Conservation (phyloP, 2,113 vertebrate species). For the Crotophaga sulcirostris region DNA sequence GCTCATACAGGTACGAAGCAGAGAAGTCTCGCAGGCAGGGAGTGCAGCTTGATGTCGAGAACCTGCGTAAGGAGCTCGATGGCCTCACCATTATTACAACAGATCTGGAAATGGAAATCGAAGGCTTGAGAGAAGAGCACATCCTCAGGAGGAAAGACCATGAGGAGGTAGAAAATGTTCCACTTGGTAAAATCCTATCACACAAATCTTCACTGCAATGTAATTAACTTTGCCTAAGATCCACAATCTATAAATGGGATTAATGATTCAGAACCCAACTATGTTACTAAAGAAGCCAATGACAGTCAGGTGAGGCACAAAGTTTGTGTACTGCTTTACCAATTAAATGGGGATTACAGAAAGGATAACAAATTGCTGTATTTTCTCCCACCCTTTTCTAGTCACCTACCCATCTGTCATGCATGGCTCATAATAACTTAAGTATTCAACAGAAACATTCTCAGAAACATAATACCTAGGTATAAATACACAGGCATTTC, state of each 20-base stretch:
- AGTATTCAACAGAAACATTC: not conserved
- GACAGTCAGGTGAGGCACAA: not conserved
- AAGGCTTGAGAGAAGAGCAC: conserved; percentile 79
- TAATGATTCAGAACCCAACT: conserved; percentile 33
- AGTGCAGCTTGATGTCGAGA: conserved; percentile 78
- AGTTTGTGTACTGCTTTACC: not conserved
- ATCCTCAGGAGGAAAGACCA: conserved; percentile 82
- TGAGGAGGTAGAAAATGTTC: conserved; percentile 72
- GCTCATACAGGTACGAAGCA: conserved; percentile 73
- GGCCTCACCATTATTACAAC: conserved; percentile 78
- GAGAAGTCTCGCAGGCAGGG: conserved; percentile 76
- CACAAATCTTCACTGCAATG: not conserved
- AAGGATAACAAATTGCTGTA: not conserved
- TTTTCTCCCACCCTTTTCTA: not conserved
- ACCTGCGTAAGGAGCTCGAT: conserved; percentile 77
- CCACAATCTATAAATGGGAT: conserved; percentile 30
- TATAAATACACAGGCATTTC: not conserved
- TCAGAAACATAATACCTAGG: not conserved
- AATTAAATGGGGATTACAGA: not conserved
- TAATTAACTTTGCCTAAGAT: conserved; percentile 34
- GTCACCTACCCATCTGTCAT: not conserved
- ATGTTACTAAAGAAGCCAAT: not conserved
- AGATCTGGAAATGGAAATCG: conserved; percentile 82
- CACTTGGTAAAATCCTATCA: conserved; percentile 26
- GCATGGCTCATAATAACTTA: not conserved